Evolutionary conservation across 2,888 invertebrate species (phyloP).

Genomic region (Yponomeuta malinellus): DNA sequence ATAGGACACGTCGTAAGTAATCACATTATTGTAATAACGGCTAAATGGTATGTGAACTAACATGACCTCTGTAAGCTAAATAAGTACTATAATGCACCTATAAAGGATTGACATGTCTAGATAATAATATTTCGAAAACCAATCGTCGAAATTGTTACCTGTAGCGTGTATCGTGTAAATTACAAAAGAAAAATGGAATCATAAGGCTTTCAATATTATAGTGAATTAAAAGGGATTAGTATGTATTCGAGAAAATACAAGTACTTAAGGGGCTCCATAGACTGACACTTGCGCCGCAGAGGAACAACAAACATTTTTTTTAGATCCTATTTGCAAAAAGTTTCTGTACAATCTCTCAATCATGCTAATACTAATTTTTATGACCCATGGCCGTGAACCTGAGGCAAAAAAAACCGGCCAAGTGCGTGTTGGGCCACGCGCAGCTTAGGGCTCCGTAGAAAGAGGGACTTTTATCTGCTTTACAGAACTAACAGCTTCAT

Average conservation of each 20-base stretch:
- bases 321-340: too few relatives aligned
- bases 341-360: too few relatives aligned
- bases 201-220: conserved; percentile 14
- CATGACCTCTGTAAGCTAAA: neutral
- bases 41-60: conserved; percentile 1
- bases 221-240: conserved; percentile 6
- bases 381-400: too few relatives aligned
- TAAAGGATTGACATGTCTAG: neutral
- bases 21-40: neutral
- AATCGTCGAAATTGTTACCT: conserved; percentile 5
- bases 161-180: conserved; percentile 7
- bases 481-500: too few relatives aligned
- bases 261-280: neutral
- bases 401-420: too few relatives aligned
- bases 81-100: neutral
- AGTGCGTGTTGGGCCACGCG: too few relatives aligned
- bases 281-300: too few relatives aligned
- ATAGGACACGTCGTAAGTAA: conserved; percentile 2
- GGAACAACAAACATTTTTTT: too few relatives aligned
- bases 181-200: conserved; percentile 14
- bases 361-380: too few relatives aligned
- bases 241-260: neutral
- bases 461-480: too few relatives aligned
- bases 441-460: too few relatives aligned
- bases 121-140: neutral